Evolutionary conservation across 2,888 invertebrate species (phyloP).

Genomic region (Tribolium freemani): DNA sequence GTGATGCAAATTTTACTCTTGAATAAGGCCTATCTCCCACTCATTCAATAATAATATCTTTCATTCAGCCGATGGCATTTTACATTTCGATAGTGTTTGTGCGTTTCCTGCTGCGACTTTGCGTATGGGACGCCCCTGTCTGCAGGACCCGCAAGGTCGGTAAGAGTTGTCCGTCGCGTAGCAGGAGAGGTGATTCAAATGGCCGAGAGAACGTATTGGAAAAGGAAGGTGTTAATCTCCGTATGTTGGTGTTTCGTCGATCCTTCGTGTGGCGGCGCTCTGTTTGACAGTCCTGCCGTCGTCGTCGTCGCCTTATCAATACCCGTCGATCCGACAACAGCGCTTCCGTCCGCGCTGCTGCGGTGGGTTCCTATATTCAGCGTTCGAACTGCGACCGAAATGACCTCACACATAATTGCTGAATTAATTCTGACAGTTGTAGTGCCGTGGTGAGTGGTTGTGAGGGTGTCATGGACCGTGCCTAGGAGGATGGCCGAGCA

Average conservation of each 20-base stretch:
- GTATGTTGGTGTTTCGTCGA: neutral
- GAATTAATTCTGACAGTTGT: slow-evolving; percentile 64
- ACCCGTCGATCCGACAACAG: slow-evolving; percentile 58
- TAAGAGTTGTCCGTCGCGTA: slow-evolving; percentile 13
- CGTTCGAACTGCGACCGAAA: slow-evolving; percentile 64
- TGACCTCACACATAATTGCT: slow-evolving; percentile 66
- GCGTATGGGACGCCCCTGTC: neutral
- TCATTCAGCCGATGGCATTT: too few relatives aligned
- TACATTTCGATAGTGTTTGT: neutral
- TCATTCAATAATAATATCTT: too few relatives aligned
- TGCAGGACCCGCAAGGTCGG: slow-evolving; percentile 36
- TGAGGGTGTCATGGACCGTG: slow-evolving; percentile 54
- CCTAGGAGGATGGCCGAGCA: slow-evolving; percentile 64
- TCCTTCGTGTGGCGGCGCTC: slow-evolving; percentile 12
- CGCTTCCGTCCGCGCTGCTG: slow-evolving; percentile 56
- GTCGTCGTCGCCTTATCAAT: slow-evolving; percentile 51
- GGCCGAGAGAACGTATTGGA: slow-evolving; percentile 5
- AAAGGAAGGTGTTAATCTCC: slow-evolving; percentile 13
- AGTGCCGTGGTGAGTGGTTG: slow-evolving; percentile 49
- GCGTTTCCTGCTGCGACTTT: neutral
- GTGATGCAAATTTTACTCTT: too few relatives aligned
- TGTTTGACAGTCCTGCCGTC: slow-evolving; percentile 34
- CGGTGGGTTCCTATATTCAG: slow-evolving; percentile 56
- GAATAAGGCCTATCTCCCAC: too few relatives aligned
- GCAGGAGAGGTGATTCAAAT: slow-evolving; percentile 13